A percentile compares a stretch with the other conserved stretches of the same genome.
phyloP scores from a whole-genome alignment of 2,113 vertebrate species.

The Apus apus region DNA sequence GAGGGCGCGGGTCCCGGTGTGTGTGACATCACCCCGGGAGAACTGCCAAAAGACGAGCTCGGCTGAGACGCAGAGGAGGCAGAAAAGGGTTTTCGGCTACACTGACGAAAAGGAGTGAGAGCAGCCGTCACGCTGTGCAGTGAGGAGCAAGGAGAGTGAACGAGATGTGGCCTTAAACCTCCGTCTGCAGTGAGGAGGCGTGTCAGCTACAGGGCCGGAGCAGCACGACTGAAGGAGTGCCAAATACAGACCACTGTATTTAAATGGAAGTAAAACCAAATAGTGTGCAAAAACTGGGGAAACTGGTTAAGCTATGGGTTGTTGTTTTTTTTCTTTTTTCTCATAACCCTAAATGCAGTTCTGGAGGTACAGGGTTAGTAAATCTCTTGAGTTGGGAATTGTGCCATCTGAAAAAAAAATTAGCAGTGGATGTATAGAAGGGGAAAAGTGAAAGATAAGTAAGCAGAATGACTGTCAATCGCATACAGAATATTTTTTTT shows the following conservation, averaged over 20 bases:
- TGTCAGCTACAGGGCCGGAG: background rate
- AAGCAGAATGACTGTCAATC: background rate
- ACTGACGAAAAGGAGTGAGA: background rate
- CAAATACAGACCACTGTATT: background rate
- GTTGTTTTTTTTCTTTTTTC: background rate
- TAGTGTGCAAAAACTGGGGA: background rate
- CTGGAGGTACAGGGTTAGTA: background rate
- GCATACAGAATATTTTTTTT: accelerated
- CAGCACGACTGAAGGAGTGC: background rate
- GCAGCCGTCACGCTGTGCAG: accelerated
- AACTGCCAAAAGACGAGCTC: background rate
- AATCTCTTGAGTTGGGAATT: background rate
- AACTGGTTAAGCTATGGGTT: background rate
- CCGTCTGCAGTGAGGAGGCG: accelerated
- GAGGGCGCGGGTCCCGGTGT: background rate
- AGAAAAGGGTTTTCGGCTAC: background rate
- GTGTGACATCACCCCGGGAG: background rate
- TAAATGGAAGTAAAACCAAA: background rate
- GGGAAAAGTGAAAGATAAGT: background rate
- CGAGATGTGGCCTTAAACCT: background rate
- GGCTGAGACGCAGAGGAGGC: background rate
- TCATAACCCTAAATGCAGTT: background rate
- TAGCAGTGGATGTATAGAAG: background rate
- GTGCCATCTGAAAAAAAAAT: background rate
- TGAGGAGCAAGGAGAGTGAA: background rate